These are phyloP conservation scores for Spinibarbus caldwelli DNA, from an alignment of 2,797 vertebrate genomes.

Conservation along the genomic window DNA sequence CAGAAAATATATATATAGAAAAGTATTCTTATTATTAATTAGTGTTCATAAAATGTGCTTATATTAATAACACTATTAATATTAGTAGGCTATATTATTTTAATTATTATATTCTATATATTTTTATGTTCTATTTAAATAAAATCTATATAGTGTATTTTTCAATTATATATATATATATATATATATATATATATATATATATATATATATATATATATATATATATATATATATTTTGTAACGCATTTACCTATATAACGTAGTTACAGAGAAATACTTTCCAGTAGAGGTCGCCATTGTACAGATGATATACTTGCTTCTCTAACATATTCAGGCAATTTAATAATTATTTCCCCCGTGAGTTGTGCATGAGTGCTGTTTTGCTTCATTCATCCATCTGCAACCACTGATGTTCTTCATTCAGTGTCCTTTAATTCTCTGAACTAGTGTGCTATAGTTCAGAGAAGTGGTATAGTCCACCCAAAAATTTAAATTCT, in stretches of 20 bases:
- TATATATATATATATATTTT: too few relatives aligned
- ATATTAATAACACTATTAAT: background rate
- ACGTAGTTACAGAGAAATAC: background rate
- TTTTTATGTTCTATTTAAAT: background rate
- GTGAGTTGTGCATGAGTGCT: background rate
- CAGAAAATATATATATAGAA: background rate
- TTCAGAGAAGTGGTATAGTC: background rate
- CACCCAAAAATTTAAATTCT: background rate
- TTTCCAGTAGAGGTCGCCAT: slow-evolving; percentile 34
- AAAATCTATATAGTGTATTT: background rate
- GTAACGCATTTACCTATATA: background rate
- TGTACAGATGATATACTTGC: background rate
- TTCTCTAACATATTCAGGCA: background rate
- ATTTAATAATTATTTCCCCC: background rate
- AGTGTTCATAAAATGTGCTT: background rate
- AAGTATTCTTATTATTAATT: background rate
- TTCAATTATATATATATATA: background rate
- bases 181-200: too few relatives aligned
- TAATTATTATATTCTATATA: background rate
- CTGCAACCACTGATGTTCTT: background rate
- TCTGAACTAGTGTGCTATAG: background rate
- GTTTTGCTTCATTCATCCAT: slow-evolving; percentile 2
- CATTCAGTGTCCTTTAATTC: background rate
- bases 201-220: too few relatives aligned
- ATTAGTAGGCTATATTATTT: background rate